A percentile compares a stretch with the other conserved stretches of the same genome.
These are phyloP conservation scores for Muscidifurax raptorellus DNA, from an alignment of 1,140 invertebrate species.

Conservation along the genomic window DNA sequence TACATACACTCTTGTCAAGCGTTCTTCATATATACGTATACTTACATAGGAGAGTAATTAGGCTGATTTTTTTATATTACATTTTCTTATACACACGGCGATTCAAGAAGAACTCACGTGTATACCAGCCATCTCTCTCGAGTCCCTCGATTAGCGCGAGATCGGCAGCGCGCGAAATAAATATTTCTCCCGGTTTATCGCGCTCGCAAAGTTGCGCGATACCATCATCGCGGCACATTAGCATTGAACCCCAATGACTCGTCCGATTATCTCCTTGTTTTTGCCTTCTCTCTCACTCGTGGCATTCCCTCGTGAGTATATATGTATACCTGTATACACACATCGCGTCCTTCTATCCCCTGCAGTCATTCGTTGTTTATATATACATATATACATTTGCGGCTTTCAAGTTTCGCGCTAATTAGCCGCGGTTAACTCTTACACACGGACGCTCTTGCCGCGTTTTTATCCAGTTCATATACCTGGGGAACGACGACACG, in stretches of 20 bases:
- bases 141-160: background rate
- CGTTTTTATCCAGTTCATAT: background rate
- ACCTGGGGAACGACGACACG: background rate
- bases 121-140: no score
- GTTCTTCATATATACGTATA: no score
- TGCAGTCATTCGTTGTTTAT: background rate
- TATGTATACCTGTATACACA: no score
- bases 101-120: no score
- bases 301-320: background rate
- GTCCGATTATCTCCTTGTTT: conserved; percentile 18
- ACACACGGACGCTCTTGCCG: background rate
- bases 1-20: no score
- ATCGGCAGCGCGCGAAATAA: conserved; percentile 1
- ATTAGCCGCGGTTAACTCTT: conserved; percentile 21
- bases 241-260: conserved; percentile 24
- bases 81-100: no score
- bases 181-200: conserved; percentile 9
- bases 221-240: conserved; percentile 34
- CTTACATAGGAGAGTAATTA: no score
- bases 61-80: no score
- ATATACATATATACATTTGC: background rate
- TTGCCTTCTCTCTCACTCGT: background rate
- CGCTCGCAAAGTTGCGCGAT: background rate
- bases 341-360: background rate
- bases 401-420: background rate